Evolutionary conservation across 2,888 invertebrate species (phyloP).

Genomic region (Hesperia comma): DNA sequence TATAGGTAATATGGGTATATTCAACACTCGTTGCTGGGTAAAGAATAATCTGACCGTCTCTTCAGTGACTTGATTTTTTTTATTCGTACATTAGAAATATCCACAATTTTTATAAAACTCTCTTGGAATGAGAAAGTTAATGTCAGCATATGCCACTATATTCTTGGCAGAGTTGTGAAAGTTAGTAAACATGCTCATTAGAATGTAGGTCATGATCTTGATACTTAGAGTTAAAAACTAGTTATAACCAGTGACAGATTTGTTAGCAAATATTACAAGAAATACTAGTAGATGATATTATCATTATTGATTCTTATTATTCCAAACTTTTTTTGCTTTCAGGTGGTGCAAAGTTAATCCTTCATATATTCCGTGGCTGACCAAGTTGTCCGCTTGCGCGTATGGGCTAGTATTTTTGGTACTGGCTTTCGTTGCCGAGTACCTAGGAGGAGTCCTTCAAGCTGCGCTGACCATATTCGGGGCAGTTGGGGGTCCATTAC

Average conservation of each 20-base stretch:
- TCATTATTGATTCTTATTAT: too few relatives aligned
- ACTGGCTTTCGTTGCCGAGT: conserved; percentile 92
- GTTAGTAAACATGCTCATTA: not conserved
- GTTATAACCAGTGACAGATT: too few relatives aligned
- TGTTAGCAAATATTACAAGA: too few relatives aligned
- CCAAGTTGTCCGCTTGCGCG: conserved; percentile 87
- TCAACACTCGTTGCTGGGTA: too few relatives aligned
- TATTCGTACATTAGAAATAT: too few relatives aligned
- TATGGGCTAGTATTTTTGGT: conserved; percentile 91
- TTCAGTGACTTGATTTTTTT: too few relatives aligned
- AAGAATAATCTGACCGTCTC: too few relatives aligned
- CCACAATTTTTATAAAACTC: not conserved
- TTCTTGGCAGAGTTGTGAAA: not conserved
- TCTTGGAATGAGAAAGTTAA: not conserved
- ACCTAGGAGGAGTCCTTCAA: conserved; percentile 94
- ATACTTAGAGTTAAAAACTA: not conserved
- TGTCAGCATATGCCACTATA: not conserved
- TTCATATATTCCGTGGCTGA: conserved; percentile 76
- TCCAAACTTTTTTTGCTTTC: conserved; percentile 23
- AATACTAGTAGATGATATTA: too few relatives aligned
- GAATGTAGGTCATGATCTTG: conserved; percentile 1
- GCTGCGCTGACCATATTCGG: conserved; percentile 94
- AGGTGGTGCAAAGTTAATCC: conserved; percentile 67
- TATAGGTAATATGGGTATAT: too few relatives aligned
- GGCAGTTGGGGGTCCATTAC: conserved; percentile 93